Percentiles rank a stretch among this genome's conserved stretches.
phyloP scores from a whole-genome alignment of 2,113 vertebrate species.

The Redunca redunca region DNA sequence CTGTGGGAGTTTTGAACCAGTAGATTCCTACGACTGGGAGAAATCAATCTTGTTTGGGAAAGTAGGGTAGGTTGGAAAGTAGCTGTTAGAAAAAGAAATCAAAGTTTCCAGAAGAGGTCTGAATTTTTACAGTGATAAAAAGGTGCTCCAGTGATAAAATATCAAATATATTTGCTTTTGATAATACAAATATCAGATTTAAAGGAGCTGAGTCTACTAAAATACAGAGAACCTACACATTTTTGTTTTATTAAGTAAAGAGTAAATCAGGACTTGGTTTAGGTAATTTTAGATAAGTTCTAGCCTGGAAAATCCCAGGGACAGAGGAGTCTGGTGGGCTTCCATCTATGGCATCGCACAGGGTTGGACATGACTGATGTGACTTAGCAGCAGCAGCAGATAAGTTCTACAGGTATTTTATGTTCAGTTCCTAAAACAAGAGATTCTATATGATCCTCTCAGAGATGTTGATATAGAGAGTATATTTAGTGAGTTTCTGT shows the following conservation, averaged over 20 bases:
- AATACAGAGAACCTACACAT: neutral
- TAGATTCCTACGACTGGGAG: neutral
- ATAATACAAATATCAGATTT: neutral
- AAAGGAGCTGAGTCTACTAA: neutral
- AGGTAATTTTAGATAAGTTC: neutral
- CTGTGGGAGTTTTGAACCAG: neutral
- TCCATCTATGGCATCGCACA: rapidly evolving
- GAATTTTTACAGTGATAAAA: neutral
- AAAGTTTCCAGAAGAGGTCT: neutral
- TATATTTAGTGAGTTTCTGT: neutral
- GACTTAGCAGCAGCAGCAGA: neutral
- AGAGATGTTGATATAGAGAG: neutral
- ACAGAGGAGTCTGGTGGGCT: no score
- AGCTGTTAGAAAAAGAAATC: neutral
- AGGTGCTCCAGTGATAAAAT: neutral
- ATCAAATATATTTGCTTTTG: neutral
- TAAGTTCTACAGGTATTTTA: neutral
- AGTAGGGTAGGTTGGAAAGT: neutral
- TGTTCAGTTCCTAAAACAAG: neutral
- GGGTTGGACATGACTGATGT: rapidly evolving
- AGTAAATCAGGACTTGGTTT: neutral
- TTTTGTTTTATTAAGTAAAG: neutral
- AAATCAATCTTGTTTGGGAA: conserved; percentile 46
- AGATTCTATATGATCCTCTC: neutral
- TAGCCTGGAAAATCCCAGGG: neutral